Evolutionary conservation across 2,888 invertebrate genomes (phyloP).

Genomic region (Lasioglossum zephyrum): DNA sequence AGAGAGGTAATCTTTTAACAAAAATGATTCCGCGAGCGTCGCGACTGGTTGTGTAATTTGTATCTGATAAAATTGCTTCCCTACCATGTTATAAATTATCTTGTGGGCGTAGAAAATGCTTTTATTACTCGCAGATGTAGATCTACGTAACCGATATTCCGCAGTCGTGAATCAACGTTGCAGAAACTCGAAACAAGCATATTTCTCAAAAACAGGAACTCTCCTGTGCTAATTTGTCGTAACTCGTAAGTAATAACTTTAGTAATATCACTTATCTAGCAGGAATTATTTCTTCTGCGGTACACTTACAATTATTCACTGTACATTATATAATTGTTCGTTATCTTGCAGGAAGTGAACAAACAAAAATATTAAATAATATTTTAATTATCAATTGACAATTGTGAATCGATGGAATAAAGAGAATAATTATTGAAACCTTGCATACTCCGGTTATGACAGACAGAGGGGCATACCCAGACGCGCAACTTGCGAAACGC

Average conservation of each 20-base stretch:
- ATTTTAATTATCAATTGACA: neutral
- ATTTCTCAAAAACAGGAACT: neutral
- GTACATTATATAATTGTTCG: too few relatives aligned
- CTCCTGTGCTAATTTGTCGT: neutral
- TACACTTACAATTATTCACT: too few relatives aligned
- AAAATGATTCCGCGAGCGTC: conserved; percentile 22
- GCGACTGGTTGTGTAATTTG: conserved; percentile 1
- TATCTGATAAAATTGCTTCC: neutral
- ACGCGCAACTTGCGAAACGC: neutral
- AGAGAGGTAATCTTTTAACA: conserved; percentile 43
- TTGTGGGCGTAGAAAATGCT: neutral
- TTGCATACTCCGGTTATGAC: neutral
- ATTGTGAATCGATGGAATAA: neutral
- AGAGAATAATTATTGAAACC: neutral
- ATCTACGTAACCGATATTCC: neutral
- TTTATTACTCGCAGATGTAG: neutral
- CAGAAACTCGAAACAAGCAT: neutral
- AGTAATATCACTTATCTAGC: too few relatives aligned
- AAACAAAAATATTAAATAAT: too few relatives aligned
- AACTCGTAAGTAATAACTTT: neutral
- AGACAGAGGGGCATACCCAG: neutral
- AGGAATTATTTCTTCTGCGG: too few relatives aligned
- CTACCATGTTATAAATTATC: neutral
- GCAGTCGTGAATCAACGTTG: neutral
- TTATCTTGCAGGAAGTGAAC: too few relatives aligned